Percentiles rank a stretch among this genome's conserved stretches.
Conservation (phyloP, 2,797 vertebrate species). For the Cirrhinus molitorella region DNA sequence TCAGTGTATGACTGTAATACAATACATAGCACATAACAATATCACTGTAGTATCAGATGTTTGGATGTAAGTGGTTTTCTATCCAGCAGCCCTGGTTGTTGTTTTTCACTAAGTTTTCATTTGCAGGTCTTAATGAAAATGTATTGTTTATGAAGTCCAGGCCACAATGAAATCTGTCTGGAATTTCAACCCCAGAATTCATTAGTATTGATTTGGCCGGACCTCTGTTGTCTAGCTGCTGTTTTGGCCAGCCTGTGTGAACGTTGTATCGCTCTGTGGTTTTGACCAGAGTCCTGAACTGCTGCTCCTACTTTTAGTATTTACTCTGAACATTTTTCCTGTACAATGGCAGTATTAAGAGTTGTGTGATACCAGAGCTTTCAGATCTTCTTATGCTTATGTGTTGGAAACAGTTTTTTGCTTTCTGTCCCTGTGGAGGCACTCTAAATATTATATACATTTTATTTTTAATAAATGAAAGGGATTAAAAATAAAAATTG, state of each 20-base stretch:
- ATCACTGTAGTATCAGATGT: constrained; percentile 43
- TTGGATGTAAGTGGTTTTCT: constrained; percentile 37
- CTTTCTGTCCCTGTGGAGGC: neutral
- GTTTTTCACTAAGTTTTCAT: constrained; percentile 42
- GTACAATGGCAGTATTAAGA: neutral
- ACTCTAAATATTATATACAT: neutral
- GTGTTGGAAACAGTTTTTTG: neutral
- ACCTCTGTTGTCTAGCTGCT: constrained; percentile 72
- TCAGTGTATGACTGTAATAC: constrained; percentile 14
- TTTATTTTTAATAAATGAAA: neutral
- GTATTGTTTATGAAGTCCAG: constrained; percentile 79
- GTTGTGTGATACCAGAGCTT: neutral
- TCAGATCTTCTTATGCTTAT: neutral
- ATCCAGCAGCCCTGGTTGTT: constrained; percentile 18
- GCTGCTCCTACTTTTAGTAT: neutral
- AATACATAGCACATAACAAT: constrained; percentile 45
- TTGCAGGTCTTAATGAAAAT: constrained; percentile 74
- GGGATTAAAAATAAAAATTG: neutral
- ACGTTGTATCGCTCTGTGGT: constrained; percentile 57
- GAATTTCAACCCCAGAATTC: constrained; percentile 69
- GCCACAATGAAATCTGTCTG: constrained; percentile 73
- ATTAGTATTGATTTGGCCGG: constrained; percentile 81
- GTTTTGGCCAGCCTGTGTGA: constrained; percentile 62
- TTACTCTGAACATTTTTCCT: neutral
- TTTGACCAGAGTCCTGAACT: constrained; percentile 13